Conservation (phyloP, 2,888 invertebrate species). For the Germaria angustata region DNA sequence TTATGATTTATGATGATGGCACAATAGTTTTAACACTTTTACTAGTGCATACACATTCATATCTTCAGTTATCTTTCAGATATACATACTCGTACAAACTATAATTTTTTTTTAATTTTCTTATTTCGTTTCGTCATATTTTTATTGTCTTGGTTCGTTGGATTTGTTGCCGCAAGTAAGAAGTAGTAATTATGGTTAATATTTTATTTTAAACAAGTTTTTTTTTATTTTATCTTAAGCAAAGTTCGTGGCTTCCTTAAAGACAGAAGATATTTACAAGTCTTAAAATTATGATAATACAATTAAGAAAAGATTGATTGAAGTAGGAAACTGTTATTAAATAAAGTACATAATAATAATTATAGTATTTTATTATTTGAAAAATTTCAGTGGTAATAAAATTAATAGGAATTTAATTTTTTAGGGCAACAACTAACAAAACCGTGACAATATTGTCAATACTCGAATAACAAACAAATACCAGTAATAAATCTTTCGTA, state of each 20-base stretch:
- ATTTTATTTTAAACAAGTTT: slow-evolving; percentile 47
- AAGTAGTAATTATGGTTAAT: slow-evolving; percentile 55
- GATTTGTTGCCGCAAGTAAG: slow-evolving; percentile 43
- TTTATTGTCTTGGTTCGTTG: slow-evolving; percentile 12
- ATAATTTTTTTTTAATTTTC: slow-evolving; percentile 7
- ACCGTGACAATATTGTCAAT: neutral
- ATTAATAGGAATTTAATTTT: neutral
- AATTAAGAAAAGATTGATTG: slow-evolving; percentile 16
- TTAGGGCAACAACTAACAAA: neutral
- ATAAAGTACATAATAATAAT: neutral
- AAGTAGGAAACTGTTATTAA: slow-evolving; percentile 1
- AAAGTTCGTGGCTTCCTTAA: slow-evolving; percentile 15
- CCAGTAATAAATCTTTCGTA: too few relatives aligned
- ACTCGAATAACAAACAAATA: too few relatives aligned
- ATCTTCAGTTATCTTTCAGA: slow-evolving; percentile 15
- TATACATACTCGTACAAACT: neutral
- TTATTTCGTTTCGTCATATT: neutral
- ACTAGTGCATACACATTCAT: slow-evolving; percentile 2
- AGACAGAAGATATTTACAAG: slow-evolving; percentile 26
- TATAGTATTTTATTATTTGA: neutral
- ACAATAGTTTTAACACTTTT: slow-evolving; percentile 58
- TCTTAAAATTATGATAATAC: slow-evolving; percentile 26
- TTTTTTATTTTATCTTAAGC: slow-evolving; percentile 30
- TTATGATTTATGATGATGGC: slow-evolving; percentile 51
- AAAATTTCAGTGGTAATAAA: neutral